These are phyloP conservation scores for Sylvia atricapilla DNA, from an alignment of 2,113 vertebrate species.

Conservation along the genomic window DNA sequence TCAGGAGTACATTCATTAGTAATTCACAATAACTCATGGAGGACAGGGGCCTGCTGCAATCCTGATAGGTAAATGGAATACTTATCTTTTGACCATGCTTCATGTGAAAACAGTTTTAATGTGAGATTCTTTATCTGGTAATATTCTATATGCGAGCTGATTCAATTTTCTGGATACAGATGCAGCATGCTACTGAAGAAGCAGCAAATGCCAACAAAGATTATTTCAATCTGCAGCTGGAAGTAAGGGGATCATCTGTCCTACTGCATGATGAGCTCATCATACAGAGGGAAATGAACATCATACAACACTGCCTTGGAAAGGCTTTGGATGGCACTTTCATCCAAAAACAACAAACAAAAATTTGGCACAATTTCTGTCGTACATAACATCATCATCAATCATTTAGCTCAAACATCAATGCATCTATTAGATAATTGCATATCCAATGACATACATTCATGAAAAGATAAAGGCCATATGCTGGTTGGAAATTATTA, in stretches of 20 bases:
- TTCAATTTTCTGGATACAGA: neutral
- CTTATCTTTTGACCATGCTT: neutral
- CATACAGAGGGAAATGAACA: neutral
- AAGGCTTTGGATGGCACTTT: neutral
- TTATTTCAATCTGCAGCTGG: constrained; percentile 6
- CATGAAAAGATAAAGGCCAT: neutral
- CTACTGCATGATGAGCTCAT: neutral
- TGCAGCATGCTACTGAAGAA: constrained; percentile 6
- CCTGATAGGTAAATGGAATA: neutral
- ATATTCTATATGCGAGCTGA: neutral
- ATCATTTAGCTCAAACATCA: neutral
- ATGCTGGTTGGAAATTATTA: neutral
- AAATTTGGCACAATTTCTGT: neutral
- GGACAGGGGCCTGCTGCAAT: neutral
- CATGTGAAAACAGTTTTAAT: neutral
- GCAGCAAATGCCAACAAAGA: neutral
- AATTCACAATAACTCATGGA: neutral
- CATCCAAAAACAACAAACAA: neutral
- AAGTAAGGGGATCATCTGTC: neutral
- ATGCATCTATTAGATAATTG: neutral
- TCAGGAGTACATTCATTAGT: neutral
- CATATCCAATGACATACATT: neutral
- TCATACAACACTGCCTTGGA: neutral
- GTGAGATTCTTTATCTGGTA: neutral
- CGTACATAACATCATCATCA: neutral